Evolutionary conservation across 2,113 vertebrate genomes (phyloP), one percentile per base, ranked within the genome.

Genomic region (Paedocypris sp.): DNA sequence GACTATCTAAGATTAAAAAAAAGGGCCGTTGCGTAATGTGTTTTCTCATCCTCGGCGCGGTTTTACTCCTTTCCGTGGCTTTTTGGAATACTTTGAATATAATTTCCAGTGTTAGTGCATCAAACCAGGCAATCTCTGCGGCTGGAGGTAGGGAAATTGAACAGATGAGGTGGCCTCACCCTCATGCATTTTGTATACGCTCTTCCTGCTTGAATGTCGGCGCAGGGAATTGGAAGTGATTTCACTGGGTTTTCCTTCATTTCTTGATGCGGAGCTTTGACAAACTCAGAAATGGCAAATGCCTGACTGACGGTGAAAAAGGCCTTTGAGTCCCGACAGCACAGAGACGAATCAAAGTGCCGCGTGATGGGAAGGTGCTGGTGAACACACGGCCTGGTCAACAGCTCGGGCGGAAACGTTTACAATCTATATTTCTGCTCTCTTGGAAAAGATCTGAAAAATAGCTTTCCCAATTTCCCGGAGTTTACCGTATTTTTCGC

Each of bases 121-220:
- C 39, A 74, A 80, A 80, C 71, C 72, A 77, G 63, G 73, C 81
- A 83, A 85, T 87, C 77, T 83, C 69, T 80, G 63, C 49, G 57
- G 62, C 68, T 84, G 82, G 84, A 84, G 75, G 78, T 78, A 69
- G 73, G 80, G 78, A 83, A 83, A 87, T 85, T 86, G 85, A 83
- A 84, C 82, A 84, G 81, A 86, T 80, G 80, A 82, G 75, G 68
- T 79, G 73, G 67, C 67, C 75, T 73, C 70, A 76, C 71, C 70
- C 72, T 86, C 80, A 83, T 86, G 74, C 80, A 83, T 83, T 85
- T 84, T 83, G 76, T 53, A 83, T 85, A 78, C 66, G 69, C 75
- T 69, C 68, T 60, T 76, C 45, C 46, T 47, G 77, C 71, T 29
- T 63, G 19, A 19, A 47, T 68, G 71, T 69, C 71, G 71, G 71